Evolutionary conservation across 2,797 vertebrate genomes (phyloP), one percentile per base, ranked within the genome.

Genomic region (Aotus griseimembra): DNA sequence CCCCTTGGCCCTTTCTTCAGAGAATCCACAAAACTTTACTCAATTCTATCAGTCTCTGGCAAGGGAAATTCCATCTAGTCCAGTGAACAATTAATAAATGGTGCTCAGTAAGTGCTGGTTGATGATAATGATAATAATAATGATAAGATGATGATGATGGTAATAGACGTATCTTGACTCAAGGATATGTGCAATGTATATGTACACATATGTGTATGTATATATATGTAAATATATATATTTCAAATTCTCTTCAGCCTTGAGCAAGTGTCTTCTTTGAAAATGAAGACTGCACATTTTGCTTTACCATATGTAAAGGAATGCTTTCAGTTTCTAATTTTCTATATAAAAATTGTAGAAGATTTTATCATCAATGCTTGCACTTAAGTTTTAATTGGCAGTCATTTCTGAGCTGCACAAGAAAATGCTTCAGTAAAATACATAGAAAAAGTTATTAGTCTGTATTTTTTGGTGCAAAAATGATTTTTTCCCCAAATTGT

Each of bases 351-450:
- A 93, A 84, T 88, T 90, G 72, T 82, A 77, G 67, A 88, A 86
- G 24, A 93, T 70, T 86, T 46, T 95, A 83, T 88, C 46, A 64
- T 13, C 28, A 81, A 55, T 70, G 33, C 20, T 95, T 89, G 86
- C 4, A 82, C 76, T 93, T 81, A n/a, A n/a, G 24, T 90, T 88
- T 92, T 93, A 93, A 94, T 94, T 93, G 93, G 75, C 50, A 88
- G 50, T 84, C 50, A 26, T 84, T 95, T 93, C 39, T 88, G 75
- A 95, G 50, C 19, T 86, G 12, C 2, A 50, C 26, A 75, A 79
- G 52, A 39, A 93, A 96, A 96, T 82, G 12, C 20, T 93, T 95
- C 52, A 48, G 73, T 64, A 85, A 90, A 92, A 94, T 30, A 44
- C 93, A 79, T 81, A 28, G 39, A 86, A 94, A 83, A 70, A 76